phyloP scores from a whole-genome alignment of 1,140 invertebrate species.

The Drosophila pseudoobscura region DNA sequence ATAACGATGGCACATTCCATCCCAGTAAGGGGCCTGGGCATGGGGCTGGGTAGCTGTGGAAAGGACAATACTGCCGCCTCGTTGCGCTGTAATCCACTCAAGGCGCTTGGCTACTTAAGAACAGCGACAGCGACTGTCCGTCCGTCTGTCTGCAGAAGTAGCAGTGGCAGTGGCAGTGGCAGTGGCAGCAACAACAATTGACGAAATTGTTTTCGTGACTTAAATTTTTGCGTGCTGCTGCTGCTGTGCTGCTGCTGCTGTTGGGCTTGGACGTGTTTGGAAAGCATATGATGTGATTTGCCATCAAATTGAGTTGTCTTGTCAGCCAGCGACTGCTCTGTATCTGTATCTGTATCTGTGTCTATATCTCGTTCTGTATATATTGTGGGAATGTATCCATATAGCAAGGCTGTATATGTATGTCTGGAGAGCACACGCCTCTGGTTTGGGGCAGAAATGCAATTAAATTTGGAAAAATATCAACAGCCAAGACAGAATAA shows the following conservation, averaged over 20 bases:
- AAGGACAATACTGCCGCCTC: slow-evolving; percentile 61
- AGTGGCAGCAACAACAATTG: slow-evolving; percentile 69
- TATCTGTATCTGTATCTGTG: background rate
- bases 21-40: background rate
- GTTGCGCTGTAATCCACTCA: slow-evolving; percentile 75
- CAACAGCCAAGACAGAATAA: slow-evolving; percentile 75
- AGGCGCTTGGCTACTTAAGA: slow-evolving; percentile 41
- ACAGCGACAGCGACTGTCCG: slow-evolving; percentile 21
- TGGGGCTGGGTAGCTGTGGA: background rate
- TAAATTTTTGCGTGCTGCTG: slow-evolving; percentile 77
- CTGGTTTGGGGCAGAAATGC: slow-evolving; percentile 58
- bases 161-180: slow-evolving; percentile 9
- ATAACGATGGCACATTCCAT: slow-evolving; percentile 3
- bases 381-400: slow-evolving; percentile 4
- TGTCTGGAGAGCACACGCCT: too few species aligned
- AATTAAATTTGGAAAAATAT: slow-evolving; percentile 82
- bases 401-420: slow-evolving; percentile 7
- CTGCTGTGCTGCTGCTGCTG: slow-evolving; percentile 35
- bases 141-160: slow-evolving; percentile 6
- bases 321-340: slow-evolving; percentile 1
- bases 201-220: slow-evolving; percentile 83
- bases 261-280: slow-evolving; percentile 73
- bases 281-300: slow-evolving; percentile 83
- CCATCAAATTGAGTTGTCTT: slow-evolving; percentile 81
- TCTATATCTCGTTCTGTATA: background rate